Evolutionary conservation across 1,140 invertebrate species (phyloP), one percentile per base, ranked within the genome.

Genomic region (Lerema accius): DNA sequence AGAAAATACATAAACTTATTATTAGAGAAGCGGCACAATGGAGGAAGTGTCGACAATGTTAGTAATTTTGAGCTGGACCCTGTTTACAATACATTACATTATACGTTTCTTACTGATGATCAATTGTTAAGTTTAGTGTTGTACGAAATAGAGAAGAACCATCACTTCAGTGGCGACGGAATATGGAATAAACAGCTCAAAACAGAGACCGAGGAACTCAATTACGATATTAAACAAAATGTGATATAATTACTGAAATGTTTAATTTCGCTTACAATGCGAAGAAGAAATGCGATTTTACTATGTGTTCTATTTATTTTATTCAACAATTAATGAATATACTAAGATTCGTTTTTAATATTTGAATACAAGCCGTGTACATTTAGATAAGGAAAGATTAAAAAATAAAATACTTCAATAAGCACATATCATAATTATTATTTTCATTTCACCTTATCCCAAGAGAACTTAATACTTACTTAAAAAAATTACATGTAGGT

Each of bases 91-190:
- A 76, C 66, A 40, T 11, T 90, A 5, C 73, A 75, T 15, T 79
- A 67, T 23, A 6, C 11, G 0, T 13, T 64, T 6, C 65, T 90
- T 0, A 84, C 78, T 0, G 86, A 89, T 49, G 67, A 75, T n/a
- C 84, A 90, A 39, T 69, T 89, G 19, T 28, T 90, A 28, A 89
- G 86, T 50, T 60, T 90, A 3, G 78, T 80, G n/a, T 48, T 90
- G 10, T 90, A 90, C 50, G 79, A 86, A 48, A 86, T 89, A 3
- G 88, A 90, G 53, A 90, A 84, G 69, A 84, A 86, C 46, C 85
- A 88, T 63, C 83, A 90, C 53, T 90, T 90, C 49, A 89, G 80
- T 45, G 85, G 88, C 0, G 86, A 90, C 37, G 88, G 88, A 0
- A 80, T 90, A 0, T 90, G 88, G 88, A 61, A 68, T 11, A 67